Percentiles rank a stretch among this genome's conserved stretches.
These are phyloP conservation scores for Tapera naevia DNA, from an alignment of 2,797 vertebrate genomes.

Conservation along the genomic window DNA sequence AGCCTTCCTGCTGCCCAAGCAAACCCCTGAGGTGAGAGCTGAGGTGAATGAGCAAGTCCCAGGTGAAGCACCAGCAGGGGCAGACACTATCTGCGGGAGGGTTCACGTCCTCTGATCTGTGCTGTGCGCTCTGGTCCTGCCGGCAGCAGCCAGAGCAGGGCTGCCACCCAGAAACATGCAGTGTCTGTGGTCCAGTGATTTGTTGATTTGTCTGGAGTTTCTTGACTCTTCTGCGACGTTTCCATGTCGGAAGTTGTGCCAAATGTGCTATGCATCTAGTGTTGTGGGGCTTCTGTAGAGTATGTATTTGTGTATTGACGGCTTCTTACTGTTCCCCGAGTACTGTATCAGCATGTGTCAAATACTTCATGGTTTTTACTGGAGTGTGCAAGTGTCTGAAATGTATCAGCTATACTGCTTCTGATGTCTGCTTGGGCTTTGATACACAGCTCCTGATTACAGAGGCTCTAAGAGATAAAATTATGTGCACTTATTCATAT, in stretches of 20 bases:
- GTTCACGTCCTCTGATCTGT: neutral
- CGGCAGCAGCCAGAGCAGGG: neutral
- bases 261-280: accelerated
- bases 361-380: neutral
- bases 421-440: neutral
- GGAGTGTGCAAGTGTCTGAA: neutral
- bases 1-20: neutral
- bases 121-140: neutral
- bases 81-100: neutral
- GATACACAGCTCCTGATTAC: neutral
- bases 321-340: neutral
- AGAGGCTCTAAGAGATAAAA: neutral
- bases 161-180: neutral
- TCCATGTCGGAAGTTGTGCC: neutral
- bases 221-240: neutral
- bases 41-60: neutral
- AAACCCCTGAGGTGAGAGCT: neutral
- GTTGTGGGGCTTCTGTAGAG: neutral
- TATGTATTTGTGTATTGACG: neutral
- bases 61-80: neutral
- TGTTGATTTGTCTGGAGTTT: neutral
- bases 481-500: neutral
- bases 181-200: no score
- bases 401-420: neutral
- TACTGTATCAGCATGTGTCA: accelerated